phyloP scores from a whole-genome alignment of 2,113 vertebrate species.

The Cyprinus carpio region DNA sequence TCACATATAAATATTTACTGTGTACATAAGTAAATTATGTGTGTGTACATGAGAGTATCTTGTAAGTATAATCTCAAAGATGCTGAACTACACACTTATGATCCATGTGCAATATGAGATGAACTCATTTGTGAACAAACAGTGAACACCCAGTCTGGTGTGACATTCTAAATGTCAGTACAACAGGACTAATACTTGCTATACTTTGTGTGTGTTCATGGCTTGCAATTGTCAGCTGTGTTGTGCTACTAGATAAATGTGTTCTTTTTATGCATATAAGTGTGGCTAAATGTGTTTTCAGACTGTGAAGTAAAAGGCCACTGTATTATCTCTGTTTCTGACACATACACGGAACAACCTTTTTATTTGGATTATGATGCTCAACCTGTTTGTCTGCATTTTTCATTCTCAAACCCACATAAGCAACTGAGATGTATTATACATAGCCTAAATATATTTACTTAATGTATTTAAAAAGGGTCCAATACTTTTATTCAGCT shows the following conservation, averaged over 20 bases:
- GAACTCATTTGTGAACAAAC: background rate
- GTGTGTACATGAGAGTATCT: background rate
- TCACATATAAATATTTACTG: background rate
- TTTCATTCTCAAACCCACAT: constrained; percentile 10
- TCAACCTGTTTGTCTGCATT: constrained; percentile 73
- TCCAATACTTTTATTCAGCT: background rate
- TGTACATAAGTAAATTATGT: background rate
- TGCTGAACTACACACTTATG: background rate
- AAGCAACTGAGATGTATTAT: background rate
- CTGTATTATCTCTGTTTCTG: background rate
- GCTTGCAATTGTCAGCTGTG: background rate
- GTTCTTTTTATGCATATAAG: background rate
- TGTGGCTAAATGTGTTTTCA: background rate
- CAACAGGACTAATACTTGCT: background rate
- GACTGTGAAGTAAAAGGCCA: background rate
- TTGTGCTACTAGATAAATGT: background rate
- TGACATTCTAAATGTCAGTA: background rate
- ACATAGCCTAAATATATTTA: background rate
- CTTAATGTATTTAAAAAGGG: background rate
- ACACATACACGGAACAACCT: constrained; percentile 12
- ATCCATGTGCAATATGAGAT: background rate
- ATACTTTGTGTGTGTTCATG: background rate
- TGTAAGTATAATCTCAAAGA: background rate
- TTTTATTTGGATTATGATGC: constrained; percentile 24
- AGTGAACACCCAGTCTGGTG: background rate